phyloP scores from a whole-genome alignment of 2,888 invertebrate species.

The Phlogophora meticulosa region DNA sequence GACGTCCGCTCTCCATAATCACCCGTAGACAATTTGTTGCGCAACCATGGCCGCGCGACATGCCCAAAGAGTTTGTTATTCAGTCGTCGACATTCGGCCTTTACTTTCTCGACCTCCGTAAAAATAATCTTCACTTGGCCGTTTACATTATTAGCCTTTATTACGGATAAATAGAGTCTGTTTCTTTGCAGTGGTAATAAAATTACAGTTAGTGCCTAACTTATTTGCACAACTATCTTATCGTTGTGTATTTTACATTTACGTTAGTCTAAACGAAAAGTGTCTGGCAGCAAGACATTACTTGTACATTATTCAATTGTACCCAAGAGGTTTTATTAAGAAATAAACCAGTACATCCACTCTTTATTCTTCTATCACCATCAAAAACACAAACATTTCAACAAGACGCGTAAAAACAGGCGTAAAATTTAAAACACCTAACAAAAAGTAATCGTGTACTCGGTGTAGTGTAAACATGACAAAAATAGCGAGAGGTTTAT shows the following conservation, averaged over 20 bases:
- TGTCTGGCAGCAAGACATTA: constrained; percentile 54
- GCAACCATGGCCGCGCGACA: constrained; percentile 80
- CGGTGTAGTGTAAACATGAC: constrained; percentile 46
- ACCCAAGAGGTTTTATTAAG: no score
- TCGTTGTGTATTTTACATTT: constrained; percentile 55
- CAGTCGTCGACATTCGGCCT: constrained; percentile 77
- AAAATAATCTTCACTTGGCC: constrained; percentile 73
- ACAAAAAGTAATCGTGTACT: constrained; percentile 40
- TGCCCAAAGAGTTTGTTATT: constrained; percentile 81
- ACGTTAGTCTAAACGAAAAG: constrained; percentile 50
- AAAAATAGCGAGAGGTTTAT: constrained; percentile 55
- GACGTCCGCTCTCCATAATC: constrained; percentile 82
- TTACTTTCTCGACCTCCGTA: constrained; percentile 87
- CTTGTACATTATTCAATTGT: constrained; percentile 45
- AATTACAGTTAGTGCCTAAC: constrained; percentile 35
- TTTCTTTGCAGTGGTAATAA: constrained; percentile 53
- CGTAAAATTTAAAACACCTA: constrained; percentile 35
- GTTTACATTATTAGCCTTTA: constrained; percentile 70
- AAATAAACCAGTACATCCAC: no score
- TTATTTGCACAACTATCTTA: constrained; percentile 57
- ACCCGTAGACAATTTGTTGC: constrained; percentile 81
- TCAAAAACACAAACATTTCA: no score
- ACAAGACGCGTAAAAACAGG: constrained; percentile 36
- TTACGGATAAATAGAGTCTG: constrained; percentile 58
- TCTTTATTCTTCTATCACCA: no score